These are phyloP conservation scores for Ericerus pela DNA, from an alignment of 1,140 invertebrate species.

Conservation along the genomic window DNA sequence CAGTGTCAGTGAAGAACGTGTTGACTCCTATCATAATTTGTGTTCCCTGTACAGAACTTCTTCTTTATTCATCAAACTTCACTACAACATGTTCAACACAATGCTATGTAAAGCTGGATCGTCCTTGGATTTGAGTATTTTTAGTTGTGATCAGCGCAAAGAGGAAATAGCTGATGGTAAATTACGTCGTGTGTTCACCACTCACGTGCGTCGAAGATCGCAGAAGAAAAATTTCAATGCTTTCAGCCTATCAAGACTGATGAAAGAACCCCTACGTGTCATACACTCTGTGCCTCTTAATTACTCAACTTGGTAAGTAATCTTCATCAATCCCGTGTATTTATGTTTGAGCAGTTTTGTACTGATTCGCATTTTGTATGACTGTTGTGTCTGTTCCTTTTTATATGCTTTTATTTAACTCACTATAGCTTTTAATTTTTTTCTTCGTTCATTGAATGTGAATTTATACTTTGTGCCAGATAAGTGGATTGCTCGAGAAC, in stretches of 20 bases:
- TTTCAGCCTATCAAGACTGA: conserved; percentile 30
- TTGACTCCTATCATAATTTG: too few species aligned
- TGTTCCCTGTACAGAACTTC: too few species aligned
- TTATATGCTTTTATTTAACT: too few species aligned
- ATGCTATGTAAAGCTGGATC: conserved; percentile 22
- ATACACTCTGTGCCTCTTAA: conserved; percentile 34
- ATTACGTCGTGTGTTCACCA: conserved; percentile 33
- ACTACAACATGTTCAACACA: conserved; percentile 17
- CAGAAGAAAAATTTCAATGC: conserved; percentile 23
- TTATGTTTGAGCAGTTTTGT: too few species aligned
- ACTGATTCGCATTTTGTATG: too few species aligned
- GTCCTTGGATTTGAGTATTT: conserved; percentile 17
- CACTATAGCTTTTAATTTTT: too few species aligned
- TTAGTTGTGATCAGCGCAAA: conserved; percentile 12
- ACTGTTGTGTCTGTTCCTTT: too few species aligned
- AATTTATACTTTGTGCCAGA: too few species aligned
- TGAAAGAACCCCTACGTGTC: conserved; percentile 34
- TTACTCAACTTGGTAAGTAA: conserved; percentile 30
- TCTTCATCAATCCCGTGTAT: background rate
- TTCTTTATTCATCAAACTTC: too few species aligned
- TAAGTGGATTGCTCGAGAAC: too few species aligned
- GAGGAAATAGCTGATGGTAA: conserved; percentile 25
- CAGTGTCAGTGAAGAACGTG: too few species aligned
- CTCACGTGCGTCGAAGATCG: conserved; percentile 27
- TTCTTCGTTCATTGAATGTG: too few species aligned